Evolutionary conservation across 1,140 invertebrate genomes (phyloP).

Genomic region (Zaprionus camerounensis): DNA sequence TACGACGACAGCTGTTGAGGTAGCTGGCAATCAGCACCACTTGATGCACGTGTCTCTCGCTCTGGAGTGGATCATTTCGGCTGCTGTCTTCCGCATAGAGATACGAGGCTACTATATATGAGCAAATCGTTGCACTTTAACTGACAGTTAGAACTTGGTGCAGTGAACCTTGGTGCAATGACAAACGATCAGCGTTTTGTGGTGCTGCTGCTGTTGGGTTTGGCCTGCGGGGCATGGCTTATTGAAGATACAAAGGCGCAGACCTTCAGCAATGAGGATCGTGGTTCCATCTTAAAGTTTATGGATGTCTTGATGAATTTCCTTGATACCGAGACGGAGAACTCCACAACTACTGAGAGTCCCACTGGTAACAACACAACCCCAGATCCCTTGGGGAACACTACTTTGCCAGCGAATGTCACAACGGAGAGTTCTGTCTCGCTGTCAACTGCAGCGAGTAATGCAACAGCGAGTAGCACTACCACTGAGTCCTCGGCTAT

Average conservation of each 20-base stretch:
- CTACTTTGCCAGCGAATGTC: not conserved
- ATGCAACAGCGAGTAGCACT: conserved; percentile 15
- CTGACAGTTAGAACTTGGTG: conserved; percentile 41
- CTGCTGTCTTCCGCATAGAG: conserved; percentile 34
- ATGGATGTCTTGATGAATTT: conserved; percentile 64
- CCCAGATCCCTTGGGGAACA: conserved; percentile 20
- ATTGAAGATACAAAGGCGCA: conserved; percentile 32
- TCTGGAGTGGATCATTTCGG: conserved; percentile 9
- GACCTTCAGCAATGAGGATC: conserved; percentile 56
- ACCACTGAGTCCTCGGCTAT: conserved; percentile 4
- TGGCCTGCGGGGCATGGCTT: conserved; percentile 16
- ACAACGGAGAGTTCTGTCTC: conserved; percentile 22
- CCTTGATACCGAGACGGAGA: conserved; percentile 50
- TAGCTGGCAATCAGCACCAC: conserved; percentile 22
- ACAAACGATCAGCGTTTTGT: conserved; percentile 42
- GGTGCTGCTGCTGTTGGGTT: conserved; percentile 30
- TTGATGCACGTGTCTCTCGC: conserved; percentile 20
- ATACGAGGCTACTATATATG: conserved; percentile 41
- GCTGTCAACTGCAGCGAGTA: conserved; percentile 14
- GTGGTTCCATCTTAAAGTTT: conserved; percentile 58
- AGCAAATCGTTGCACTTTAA: not conserved
- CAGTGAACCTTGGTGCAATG: conserved; percentile 12
- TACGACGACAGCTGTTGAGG: not conserved
- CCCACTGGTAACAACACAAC: conserved; percentile 6
- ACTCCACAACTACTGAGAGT: conserved; percentile 29